A percentile compares a stretch with the other conserved stretches of the same genome.
These are phyloP conservation scores for Aphelocoma californica DNA, from an alignment of 2,797 vertebrate genomes.

Conservation along the genomic window DNA sequence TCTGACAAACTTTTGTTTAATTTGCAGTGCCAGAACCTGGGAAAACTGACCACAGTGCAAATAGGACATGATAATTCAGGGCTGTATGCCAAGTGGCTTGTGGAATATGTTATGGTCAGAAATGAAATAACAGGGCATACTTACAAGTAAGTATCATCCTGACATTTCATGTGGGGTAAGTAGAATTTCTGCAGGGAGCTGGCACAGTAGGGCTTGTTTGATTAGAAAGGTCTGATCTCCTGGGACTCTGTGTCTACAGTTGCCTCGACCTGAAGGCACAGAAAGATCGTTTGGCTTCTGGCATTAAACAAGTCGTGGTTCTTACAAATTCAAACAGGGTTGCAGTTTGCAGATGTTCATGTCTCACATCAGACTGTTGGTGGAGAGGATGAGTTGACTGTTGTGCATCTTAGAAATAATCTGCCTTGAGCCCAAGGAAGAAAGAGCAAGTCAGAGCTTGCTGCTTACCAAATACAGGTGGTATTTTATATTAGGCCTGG, in stretches of 20 bases:
- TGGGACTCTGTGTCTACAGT: not conserved
- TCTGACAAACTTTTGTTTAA: constrained; percentile 13
- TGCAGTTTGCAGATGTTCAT: constrained; percentile 5
- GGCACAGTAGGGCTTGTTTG: not conserved
- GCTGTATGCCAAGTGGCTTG: constrained; percentile 97
- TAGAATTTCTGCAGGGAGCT: constrained; percentile 24
- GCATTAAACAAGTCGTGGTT: not conserved
- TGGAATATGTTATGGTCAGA: constrained; percentile 94
- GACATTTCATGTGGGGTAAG: constrained; percentile 43
- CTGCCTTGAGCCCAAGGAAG: not conserved
- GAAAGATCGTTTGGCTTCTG: not conserved
- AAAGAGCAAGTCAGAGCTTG: not conserved
- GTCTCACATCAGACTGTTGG: not conserved
- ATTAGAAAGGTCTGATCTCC: constrained; percentile 12
- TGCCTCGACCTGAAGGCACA: not conserved
- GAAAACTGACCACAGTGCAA: constrained; percentile 97
- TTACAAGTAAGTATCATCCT: constrained; percentile 87
- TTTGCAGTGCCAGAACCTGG: constrained; percentile 95
- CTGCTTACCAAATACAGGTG: not conserved
- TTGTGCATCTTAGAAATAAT: not conserved
- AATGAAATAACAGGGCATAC: constrained; percentile 98
- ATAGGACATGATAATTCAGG: constrained; percentile 99
- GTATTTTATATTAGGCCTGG: not conserved
- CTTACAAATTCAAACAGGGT: not conserved
- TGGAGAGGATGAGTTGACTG: not conserved